phyloP scores from a whole-genome alignment of 2,797 vertebrate genomes.

The Sarcoramphus papa region DNA sequence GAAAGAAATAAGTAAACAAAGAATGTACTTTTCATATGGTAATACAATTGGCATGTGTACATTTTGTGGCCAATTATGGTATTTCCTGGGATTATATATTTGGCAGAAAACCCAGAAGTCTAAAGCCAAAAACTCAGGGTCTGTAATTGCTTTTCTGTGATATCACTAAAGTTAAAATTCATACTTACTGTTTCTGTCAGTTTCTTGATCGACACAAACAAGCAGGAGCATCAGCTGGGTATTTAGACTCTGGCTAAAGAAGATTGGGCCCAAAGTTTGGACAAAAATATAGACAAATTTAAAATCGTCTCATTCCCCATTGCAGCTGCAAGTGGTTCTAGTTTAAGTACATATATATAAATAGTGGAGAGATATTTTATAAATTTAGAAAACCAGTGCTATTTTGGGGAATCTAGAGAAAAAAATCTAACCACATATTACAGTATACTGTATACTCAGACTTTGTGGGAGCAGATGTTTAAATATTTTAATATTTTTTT shows the following conservation, averaged over 20 bases:
- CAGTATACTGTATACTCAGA: not conserved
- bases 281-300: not conserved
- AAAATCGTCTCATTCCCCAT: not conserved
- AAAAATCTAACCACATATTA: not conserved
- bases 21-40: not conserved
- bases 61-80: not conserved
- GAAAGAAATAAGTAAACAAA: not conserved
- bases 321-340: not conserved
- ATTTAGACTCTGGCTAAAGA: not conserved
- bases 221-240: not conserved
- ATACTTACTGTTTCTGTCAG: not conserved
- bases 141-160: slow-evolving; percentile 15
- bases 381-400: not conserved
- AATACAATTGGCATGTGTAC: not conserved
- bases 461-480: not conserved
- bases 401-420: not conserved
- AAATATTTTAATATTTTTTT: not conserved
- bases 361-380: not conserved
- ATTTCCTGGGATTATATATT: slow-evolving; percentile 3
- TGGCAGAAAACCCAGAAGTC: not conserved
- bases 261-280: not conserved
- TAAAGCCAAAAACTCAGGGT: not conserved
- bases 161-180: slow-evolving; percentile 8
- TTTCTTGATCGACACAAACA: not conserved
- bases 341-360: not conserved